A percentile compares a stretch with the other conserved stretches of the same genome.
phyloP scores from a whole-genome alignment of 2,888 invertebrate genomes.

The Melangyna quadrimaculata region DNA sequence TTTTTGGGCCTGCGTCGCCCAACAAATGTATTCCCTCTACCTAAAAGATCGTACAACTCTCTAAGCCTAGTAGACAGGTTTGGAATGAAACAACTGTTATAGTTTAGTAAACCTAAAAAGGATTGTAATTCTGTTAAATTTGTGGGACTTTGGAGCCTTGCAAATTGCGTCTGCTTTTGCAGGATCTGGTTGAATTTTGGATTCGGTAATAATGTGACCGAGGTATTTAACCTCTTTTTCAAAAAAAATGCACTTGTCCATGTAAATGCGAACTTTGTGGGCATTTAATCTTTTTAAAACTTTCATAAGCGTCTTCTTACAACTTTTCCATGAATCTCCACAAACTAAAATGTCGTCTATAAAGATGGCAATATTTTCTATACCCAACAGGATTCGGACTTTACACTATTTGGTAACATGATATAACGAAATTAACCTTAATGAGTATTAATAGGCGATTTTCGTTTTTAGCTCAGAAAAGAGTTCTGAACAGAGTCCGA shows the following conservation, averaged over 20 bases:
- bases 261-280: conserved; percentile 10
- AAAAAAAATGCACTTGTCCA: conserved; percentile 7
- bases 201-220: conserved; percentile 6
- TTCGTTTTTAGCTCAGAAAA: too few species aligned
- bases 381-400: background rate
- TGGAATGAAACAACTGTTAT: background rate
- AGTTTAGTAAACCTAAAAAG: background rate
- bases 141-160: conserved; percentile 6
- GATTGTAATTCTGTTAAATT: conserved; percentile 2
- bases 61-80: background rate
- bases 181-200: conserved; percentile 14
- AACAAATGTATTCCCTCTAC: background rate
- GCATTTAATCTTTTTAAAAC: background rate
- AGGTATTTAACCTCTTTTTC: background rate
- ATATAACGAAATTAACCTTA: background rate
- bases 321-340: background rate
- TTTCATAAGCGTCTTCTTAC: background rate
- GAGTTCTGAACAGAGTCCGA: too few species aligned
- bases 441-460: too few species aligned
- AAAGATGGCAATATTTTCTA: background rate
- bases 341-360: conserved; percentile 17
- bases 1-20: too few species aligned
- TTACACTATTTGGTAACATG: background rate
- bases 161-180: background rate
- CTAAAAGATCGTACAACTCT: background rate